Evolutionary conservation across 2,888 invertebrate genomes (phyloP).

Genomic region (Tipula helvola): DNA sequence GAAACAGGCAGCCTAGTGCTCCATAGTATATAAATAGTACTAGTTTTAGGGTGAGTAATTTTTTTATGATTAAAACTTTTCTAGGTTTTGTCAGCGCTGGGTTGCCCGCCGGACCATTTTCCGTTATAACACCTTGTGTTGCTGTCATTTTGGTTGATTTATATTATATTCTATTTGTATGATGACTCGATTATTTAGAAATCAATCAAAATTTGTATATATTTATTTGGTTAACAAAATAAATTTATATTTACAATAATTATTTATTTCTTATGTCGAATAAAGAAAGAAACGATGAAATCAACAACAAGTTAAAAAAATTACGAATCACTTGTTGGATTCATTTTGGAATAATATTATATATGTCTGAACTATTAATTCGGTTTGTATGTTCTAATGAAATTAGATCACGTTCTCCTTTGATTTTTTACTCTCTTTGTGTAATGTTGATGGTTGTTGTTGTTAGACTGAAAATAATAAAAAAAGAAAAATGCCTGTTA

Average conservation of each 20-base stretch:
- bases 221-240: not conserved
- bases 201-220: not conserved
- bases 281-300: not conserved
- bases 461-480: not conserved
- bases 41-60: slow-evolving; percentile 64
- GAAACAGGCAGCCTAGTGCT: slow-evolving; percentile 37
- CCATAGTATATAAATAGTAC: slow-evolving; percentile 71
- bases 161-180: not conserved
- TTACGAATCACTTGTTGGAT: slow-evolving; percentile 4
- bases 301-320: not conserved
- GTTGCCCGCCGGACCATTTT: not conserved
- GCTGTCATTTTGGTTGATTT: not conserved
- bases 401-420: not conserved
- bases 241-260: not conserved
- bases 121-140: not conserved
- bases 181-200: not conserved
- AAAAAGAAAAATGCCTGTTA: not conserved
- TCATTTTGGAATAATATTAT: not conserved
- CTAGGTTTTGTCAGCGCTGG: not conserved
- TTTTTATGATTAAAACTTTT: slow-evolving; percentile 47
- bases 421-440: not conserved
- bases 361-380: not conserved
- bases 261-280: not conserved
- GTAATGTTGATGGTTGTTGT: not conserved
- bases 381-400: not conserved